phyloP scores from a whole-genome alignment of 1,140 invertebrate genomes.

The Charaxes varanes region DNA sequence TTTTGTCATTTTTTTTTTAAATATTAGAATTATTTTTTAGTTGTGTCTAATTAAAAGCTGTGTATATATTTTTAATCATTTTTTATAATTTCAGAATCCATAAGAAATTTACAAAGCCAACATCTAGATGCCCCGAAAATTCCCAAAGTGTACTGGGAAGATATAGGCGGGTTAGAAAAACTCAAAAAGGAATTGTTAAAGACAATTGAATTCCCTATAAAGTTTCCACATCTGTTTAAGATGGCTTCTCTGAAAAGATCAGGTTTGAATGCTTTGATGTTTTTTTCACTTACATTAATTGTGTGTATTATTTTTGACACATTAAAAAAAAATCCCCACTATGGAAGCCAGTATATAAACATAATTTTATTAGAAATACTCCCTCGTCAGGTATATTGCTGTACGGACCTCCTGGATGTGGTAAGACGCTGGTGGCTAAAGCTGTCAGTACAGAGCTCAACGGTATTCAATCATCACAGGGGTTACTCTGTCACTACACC shows the following conservation, averaged over 20 bases:
- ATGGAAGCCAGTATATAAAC: too few relatives aligned
- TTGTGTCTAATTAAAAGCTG: too few relatives aligned
- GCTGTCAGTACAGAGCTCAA: conserved; percentile 94
- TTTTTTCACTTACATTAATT: too few relatives aligned
- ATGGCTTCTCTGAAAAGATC: conserved; percentile 68
- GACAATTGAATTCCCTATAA: conserved; percentile 89
- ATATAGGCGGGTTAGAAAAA: conserved; percentile 90
- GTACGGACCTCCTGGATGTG: conserved; percentile 94
- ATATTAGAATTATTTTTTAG: too few relatives aligned
- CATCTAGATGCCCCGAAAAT: conserved; percentile 89
- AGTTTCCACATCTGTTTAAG: conserved; percentile 80
- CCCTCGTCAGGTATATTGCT: conserved; percentile 85
- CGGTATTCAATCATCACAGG: too few relatives aligned
- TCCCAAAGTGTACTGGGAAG: conserved; percentile 87
- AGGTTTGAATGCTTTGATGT: conserved; percentile 39
- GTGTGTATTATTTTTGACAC: too few relatives aligned
- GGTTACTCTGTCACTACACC: too few relatives aligned
- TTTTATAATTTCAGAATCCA: conserved; percentile 75
- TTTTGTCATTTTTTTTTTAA: too few relatives aligned
- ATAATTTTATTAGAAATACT: too few relatives aligned
- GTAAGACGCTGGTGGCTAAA: conserved; percentile 93
- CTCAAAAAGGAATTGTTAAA: conserved; percentile 93
- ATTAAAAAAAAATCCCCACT: too few relatives aligned
- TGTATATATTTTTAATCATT: conserved; percentile 20
- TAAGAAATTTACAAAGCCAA: conserved; percentile 82